Conservation (phyloP, 2,888 invertebrate species). For the Eristalis tenax region DNA sequence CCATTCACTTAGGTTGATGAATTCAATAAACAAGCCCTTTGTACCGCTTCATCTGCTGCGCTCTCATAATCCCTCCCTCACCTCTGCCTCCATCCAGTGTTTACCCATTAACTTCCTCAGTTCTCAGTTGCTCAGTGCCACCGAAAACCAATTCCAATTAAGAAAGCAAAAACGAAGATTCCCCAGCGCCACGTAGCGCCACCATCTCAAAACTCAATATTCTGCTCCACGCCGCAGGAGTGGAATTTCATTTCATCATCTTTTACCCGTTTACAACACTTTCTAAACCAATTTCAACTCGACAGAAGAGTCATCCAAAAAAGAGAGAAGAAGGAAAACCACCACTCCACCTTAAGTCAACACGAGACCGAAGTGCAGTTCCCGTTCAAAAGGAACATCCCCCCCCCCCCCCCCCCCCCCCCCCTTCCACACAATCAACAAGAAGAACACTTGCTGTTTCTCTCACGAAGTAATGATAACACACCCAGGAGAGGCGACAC, state of each 20-base stretch:
- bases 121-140: not conserved
- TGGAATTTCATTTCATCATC: conserved; percentile 70
- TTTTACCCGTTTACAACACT: conserved; percentile 63
- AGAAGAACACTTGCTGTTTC: conserved; percentile 53
- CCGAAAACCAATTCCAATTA: not conserved
- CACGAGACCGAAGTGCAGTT: conserved; percentile 32
- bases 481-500: conserved; percentile 12
- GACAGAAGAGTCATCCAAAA: conserved; percentile 5
- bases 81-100: no score
- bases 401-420: not conserved
- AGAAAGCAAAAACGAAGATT: not conserved
- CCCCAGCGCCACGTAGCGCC: not conserved
- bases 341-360: conserved; percentile 58
- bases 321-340: conserved; percentile 1
- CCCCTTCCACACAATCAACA: not conserved
- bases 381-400: not conserved
- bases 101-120: not conserved
- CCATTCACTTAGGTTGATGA: not conserved
- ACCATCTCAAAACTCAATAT: conserved; percentile 2
- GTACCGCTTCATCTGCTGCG: not conserved
- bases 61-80: not conserved
- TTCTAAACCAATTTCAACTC: conserved; percentile 48
- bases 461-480: conserved; percentile 37
- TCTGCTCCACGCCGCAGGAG: conserved; percentile 45
- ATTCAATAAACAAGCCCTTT: not conserved